Evolutionary conservation across 2,888 invertebrate genomes (phyloP).

Genomic region (Lapara coniferarum): DNA sequence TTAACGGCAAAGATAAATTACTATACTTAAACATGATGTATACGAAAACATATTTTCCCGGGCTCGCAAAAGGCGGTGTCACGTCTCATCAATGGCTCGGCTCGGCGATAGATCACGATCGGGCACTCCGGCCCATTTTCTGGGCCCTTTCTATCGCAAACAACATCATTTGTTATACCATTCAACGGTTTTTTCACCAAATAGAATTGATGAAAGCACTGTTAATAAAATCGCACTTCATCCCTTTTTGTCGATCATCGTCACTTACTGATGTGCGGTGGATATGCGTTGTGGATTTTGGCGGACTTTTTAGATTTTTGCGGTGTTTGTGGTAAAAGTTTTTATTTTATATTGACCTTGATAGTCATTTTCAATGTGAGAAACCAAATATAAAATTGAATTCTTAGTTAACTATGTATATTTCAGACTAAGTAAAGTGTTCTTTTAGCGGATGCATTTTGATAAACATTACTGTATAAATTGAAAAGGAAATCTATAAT

Average conservation of each 20-base stretch:
- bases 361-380: background rate
- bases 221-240: slow-evolving; percentile 83
- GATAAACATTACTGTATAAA: too few relatives aligned
- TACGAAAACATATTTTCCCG: slow-evolving; percentile 32
- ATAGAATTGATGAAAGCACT: slow-evolving; percentile 70
- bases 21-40: too few relatives aligned
- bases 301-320: slow-evolving; percentile 10
- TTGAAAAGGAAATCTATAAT: too few relatives aligned
- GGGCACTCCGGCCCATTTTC: slow-evolving; percentile 56
- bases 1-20: too few relatives aligned
- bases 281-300: slow-evolving; percentile 32
- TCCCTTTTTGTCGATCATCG: slow-evolving; percentile 82
- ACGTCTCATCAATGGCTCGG: slow-evolving; percentile 63
- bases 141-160: slow-evolving; percentile 63
- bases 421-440: too few relatives aligned
- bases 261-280: slow-evolving; percentile 75
- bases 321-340: background rate
- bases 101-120: slow-evolving; percentile 60
- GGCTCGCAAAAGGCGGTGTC: slow-evolving; percentile 53
- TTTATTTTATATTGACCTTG: background rate
- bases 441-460: too few relatives aligned
- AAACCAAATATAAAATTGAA: background rate
- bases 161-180: slow-evolving; percentile 82
- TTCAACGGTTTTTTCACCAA: slow-evolving; percentile 72
- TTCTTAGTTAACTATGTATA: background rate